Evolutionary conservation across 1,140 invertebrate genomes (phyloP).

Genomic region (Achatina immaculata): DNA sequence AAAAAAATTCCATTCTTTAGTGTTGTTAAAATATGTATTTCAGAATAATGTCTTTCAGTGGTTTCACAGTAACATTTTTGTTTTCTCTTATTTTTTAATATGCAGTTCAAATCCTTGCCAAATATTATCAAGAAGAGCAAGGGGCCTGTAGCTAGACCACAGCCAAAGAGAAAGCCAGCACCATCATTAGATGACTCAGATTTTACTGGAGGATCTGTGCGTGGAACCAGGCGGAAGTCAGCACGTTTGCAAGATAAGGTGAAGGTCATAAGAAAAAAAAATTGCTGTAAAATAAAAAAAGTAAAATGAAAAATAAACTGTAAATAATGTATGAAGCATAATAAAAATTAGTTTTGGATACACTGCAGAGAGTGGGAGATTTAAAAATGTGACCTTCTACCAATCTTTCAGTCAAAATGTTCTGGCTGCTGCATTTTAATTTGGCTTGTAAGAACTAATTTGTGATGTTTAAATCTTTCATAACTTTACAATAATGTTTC

Average conservation of each 20-base stretch:
- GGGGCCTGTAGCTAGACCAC: background rate
- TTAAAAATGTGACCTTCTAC: background rate
- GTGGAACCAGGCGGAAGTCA: slow-evolving; percentile 47
- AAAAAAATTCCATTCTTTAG: too few species aligned
- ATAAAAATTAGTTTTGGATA: background rate
- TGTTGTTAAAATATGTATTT: too few species aligned
- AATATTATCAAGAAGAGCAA: slow-evolving; percentile 20
- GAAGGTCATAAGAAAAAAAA: too few species aligned
- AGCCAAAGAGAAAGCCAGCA: background rate
- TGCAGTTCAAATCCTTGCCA: slow-evolving; percentile 21
- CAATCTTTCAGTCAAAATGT: background rate
- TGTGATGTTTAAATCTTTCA: too few species aligned
- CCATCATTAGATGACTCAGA: background rate
- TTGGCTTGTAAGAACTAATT: too few species aligned
- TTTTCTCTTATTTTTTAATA: slow-evolving; percentile 31
- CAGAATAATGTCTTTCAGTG: too few species aligned
- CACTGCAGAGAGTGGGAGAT: background rate
- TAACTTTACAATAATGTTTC: too few species aligned
- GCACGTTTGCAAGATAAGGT: slow-evolving; percentile 56
- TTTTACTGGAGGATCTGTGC: slow-evolving; percentile 48
- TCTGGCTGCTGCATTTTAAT: background rate
- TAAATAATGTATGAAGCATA: background rate
- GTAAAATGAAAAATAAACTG: too few species aligned
- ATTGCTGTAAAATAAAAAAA: too few species aligned
- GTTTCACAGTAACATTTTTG: too few species aligned